These are phyloP conservation scores for Cerastoderma edule DNA, from an alignment of 2,888 invertebrate genomes.

Conservation along the genomic window DNA sequence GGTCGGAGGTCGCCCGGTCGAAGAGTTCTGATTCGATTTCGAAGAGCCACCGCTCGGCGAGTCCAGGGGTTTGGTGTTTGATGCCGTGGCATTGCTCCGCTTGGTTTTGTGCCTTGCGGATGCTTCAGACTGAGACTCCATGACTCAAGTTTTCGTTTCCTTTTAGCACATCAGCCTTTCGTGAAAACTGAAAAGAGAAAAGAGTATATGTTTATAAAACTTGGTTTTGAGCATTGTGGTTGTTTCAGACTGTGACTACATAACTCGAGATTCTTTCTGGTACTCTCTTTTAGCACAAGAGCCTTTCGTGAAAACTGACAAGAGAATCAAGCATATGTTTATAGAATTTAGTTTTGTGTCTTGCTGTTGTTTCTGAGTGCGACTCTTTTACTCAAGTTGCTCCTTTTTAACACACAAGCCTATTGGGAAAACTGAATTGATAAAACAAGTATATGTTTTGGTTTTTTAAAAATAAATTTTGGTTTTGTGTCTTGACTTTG, in stretches of 20 bases:
- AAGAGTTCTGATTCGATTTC: slow-evolving; percentile 3
- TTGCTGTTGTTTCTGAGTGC: neutral
- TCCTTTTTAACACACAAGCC: neutral
- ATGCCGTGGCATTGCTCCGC: neutral
- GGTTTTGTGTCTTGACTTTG: too few relatives aligned
- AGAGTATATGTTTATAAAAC: neutral
- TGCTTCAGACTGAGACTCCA: neutral
- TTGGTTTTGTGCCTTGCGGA: too few relatives aligned
- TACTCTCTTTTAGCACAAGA: neutral
- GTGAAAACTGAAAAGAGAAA: neutral
- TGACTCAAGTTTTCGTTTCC: neutral
- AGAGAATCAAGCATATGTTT: neutral
- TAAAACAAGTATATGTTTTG: too few relatives aligned
- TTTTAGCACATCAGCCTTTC: neutral
- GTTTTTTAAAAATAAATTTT: too few relatives aligned
- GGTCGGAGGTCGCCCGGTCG: slow-evolving; percentile 47
- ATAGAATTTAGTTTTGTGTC: neutral
- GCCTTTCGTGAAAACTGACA: neutral
- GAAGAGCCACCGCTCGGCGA: neutral
- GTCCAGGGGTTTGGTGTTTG: neutral
- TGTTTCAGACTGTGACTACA: neutral
- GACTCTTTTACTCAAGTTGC: neutral
- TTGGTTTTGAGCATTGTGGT: neutral
- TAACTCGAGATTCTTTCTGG: neutral
- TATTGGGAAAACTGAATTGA: too few relatives aligned